Conservation (phyloP, 2,797 vertebrate species). For the Champsocephalus esox region DNA sequence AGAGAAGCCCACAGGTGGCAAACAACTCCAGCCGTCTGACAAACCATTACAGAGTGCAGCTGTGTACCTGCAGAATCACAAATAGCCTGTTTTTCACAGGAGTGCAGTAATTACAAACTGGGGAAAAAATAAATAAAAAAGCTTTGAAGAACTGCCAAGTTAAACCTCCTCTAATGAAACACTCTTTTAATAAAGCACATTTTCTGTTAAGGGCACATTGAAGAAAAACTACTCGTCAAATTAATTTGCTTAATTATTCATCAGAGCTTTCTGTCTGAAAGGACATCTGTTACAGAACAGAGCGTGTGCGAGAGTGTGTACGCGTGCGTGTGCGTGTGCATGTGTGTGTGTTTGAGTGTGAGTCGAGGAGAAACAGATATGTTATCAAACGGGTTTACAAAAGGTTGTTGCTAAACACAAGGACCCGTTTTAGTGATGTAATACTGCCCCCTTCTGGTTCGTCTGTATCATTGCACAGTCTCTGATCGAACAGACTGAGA, state of each 20-base stretch:
- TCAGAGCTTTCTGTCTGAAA: conserved; percentile 42
- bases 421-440: conserved; percentile 28
- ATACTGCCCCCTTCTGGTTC: conserved; percentile 74
- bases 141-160: conserved; percentile 8
- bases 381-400: conserved; percentile 53
- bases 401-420: conserved; percentile 32
- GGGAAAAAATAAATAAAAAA: neutral
- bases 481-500: neutral
- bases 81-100: conserved; percentile 8
- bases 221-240: conserved; percentile 54
- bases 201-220: conserved; percentile 36
- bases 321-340: conserved; percentile 10
- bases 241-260: conserved; percentile 64
- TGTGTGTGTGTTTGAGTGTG: conserved; percentile 33
- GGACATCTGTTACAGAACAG: conserved; percentile 55
- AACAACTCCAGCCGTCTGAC: conserved; percentile 35
- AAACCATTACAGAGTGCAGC: conserved; percentile 34
- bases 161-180: conserved; percentile 31
- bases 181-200: conserved; percentile 25
- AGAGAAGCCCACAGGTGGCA: conserved; percentile 24
- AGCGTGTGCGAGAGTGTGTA: conserved; percentile 15
- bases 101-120: neutral
- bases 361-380: conserved; percentile 43
- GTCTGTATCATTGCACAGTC: conserved; percentile 21
- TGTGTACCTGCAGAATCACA: conserved; percentile 28